Base-by-base conservation (phyloP, 2,888 invertebrate species). In the Drosophila maculinotata region DNA sequence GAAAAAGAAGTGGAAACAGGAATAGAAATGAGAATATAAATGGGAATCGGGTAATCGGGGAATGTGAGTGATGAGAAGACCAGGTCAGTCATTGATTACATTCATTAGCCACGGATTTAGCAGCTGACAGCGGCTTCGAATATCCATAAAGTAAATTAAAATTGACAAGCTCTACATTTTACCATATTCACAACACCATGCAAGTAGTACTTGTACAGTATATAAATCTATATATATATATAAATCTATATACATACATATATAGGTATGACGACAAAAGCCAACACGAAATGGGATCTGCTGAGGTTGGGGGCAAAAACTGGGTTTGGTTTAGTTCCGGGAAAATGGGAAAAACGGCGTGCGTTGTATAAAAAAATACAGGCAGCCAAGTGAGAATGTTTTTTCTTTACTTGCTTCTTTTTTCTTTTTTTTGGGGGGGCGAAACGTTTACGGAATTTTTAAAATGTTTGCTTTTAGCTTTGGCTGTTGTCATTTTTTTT, bases 401-500 rank as follows among this genome's bases (percentile, higher is more conserved):
- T 58, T n/a, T 42, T 33, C 20, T 20, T 4, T 3, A 20, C 4
- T 23, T 47, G n/a, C n/a, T 20, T 25, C 8, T 15, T 5, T 17
- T 10, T 6, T 14, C 1, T 20, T 20, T 20, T 17, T 28, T 31
- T 20, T n/a, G n/a, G 30, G 5, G 1, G 68, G 35, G 20, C 12
- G 41, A 60, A 79, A 77, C 80, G 83, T 57, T 80, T 62, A 66
- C 69, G 30, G 79, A 77, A 83, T 83, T 80, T 60, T 68, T 45
- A 83, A 83, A 75, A 69, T 69, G 44, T 62, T 77, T 69, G 25
- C 28, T 36, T 57, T 63, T 48, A 31, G 12, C 36, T 35, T 39
- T 69, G 49, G 2, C 60, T 47, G 58, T 71, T 56, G 42, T 39
- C 52, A 44, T 35, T 35, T 57, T 31, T 20, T 6, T 2, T 42